phyloP scores from a whole-genome alignment of 2,797 vertebrate genomes.

The Esox lucius region DNA sequence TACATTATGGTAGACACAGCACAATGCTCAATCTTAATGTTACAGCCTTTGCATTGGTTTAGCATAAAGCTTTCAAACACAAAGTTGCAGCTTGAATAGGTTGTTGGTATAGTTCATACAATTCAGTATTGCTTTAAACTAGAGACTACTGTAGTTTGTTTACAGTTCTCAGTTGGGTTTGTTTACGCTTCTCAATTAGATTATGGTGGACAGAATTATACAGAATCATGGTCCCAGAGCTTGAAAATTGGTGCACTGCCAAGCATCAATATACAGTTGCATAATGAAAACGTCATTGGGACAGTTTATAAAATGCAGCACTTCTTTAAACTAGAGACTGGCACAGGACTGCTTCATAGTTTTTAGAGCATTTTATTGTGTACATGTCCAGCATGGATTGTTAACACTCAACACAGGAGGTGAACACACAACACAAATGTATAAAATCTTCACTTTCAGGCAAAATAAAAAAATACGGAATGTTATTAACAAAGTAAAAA shows the following conservation, averaged over 20 bases:
- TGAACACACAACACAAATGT: conserved; percentile 79
- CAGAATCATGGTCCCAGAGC: not conserved
- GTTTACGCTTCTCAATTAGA: conserved; percentile 26
- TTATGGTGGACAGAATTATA: conserved; percentile 7
- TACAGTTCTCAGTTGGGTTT: conserved; percentile 26
- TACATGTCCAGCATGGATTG: conserved; percentile 86
- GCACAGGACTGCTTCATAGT: not conserved
- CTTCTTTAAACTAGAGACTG: not conserved
- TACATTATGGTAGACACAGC: no score
- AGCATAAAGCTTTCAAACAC: no score
- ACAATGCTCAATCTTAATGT: no score
- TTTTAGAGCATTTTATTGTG: conserved; percentile 70
- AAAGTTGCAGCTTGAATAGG: no score
- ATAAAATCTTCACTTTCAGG: conserved; percentile 75
- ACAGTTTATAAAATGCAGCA: not conserved
- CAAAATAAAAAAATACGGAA: conserved; percentile 67
- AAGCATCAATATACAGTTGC: not conserved
- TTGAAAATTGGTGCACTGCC: not conserved
- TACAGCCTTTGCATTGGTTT: no score
- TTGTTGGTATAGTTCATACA: no score
- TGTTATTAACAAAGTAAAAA: conserved; percentile 72
- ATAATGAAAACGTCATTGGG: not conserved
- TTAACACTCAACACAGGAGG: conserved; percentile 82
- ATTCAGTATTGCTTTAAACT: no score
- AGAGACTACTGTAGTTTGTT: conserved; percentile 15